Base-by-base conservation (phyloP, 1,140 invertebrate species). In the Drosophila cardini region DNA sequence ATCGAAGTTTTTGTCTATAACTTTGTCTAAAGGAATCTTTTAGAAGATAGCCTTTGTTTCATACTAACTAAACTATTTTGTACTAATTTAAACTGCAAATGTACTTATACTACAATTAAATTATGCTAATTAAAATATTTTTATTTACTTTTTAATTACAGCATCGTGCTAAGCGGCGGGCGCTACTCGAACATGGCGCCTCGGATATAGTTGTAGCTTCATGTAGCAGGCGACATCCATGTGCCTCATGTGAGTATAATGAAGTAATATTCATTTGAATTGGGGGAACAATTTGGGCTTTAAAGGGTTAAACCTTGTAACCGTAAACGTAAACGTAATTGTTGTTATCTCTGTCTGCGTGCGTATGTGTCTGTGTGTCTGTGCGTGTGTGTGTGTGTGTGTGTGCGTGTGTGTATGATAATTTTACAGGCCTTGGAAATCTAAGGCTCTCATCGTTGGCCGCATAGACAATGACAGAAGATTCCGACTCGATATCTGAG, bases 401-500 rank as follows among this genome's bases (percentile, higher is more conserved):
- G 40, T 67, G 6, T 52, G 40, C 55, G 32, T 15, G 3, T 26
- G 21, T 18, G 11, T 21, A 8, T 48, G 60, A 11, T n/a, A 34
- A 5, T n/a, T 55, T 71, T 58, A 0, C 71, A 92, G 91, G 91
- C 91, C 91, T 92, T 92, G 91, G 91, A 92, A 92, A 91, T 91
- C 91, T 92, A 86, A 92, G 91, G 91, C 91, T 92, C 91, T 92
- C 90, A 92, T 92, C 90, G 91, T 91, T 92, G 91, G 91, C 91
- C 90, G 89, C 90, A 92, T 94, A 94, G 94, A 94, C 94, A 94
- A 97, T 97, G 96, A 97, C 96, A 95, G 96, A 96, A 94, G 95
- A 95, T 95, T 97, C 95, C 95, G 95, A 96, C 94, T 96, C 96
- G 94, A 94, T 96, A 94, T 96, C 96, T 95, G 96, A 96, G 95